Conservation (phyloP, 2,888 invertebrate species). For the Chydorus sphaericus region DNA sequence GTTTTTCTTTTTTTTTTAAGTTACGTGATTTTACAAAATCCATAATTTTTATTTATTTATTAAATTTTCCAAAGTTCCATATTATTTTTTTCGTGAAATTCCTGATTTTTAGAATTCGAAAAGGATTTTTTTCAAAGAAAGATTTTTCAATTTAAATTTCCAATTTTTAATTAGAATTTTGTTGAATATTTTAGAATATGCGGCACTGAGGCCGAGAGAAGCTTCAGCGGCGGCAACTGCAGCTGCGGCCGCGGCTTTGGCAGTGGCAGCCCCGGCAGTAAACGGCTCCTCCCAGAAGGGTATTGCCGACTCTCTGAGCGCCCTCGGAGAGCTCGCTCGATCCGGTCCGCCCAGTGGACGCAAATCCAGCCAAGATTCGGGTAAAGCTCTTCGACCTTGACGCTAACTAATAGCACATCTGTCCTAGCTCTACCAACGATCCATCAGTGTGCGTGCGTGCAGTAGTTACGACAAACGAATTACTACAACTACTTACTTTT, state of each 20-base stretch:
- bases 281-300: neutral
- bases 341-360: neutral
- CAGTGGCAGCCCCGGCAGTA: neutral
- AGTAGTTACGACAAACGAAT: too few species aligned
- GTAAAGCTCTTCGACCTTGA: neutral
- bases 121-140: too few species aligned
- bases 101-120: too few species aligned
- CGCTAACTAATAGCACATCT: too few species aligned
- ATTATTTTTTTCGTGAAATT: too few species aligned
- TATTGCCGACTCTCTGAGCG: neutral
- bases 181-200: conserved; percentile 1
- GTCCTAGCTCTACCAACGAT: too few species aligned
- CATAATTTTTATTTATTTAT: too few species aligned
- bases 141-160: neutral
- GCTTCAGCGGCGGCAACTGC: neutral
- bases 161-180: neutral
- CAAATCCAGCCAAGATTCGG: conserved; percentile 13
- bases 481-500: too few species aligned
- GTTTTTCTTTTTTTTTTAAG: neutral
- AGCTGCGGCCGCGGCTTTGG: neutral
- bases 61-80: too few species aligned
- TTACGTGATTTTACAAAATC: too few species aligned
- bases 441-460: too few species aligned
- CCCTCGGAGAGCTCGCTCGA: neutral
- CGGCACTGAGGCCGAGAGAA: conserved; percentile 7